Percentiles rank a stretch among this genome's conserved stretches.
Evolutionary conservation across 1,140 invertebrate genomes (phyloP).

Genomic region (Heliconius himera): DNA sequence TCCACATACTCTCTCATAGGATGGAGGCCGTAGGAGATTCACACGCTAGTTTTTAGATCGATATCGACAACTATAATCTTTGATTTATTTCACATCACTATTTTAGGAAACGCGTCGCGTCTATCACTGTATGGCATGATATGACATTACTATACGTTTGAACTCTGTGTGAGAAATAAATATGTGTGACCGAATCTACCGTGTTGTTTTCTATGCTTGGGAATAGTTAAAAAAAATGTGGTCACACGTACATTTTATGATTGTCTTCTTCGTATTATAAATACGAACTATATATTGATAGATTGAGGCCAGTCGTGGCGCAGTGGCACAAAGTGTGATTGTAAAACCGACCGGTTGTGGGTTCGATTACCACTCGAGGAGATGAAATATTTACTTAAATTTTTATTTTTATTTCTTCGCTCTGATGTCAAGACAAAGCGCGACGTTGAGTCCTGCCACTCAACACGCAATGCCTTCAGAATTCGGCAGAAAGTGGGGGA

Average conservation of each 20-base stretch:
- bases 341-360: no score
- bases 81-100: slow-evolving; percentile 80
- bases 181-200: slow-evolving; percentile 8
- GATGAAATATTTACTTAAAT: no score
- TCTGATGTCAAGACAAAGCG: no score
- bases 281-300: not conserved
- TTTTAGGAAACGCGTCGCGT: slow-evolving; percentile 77
- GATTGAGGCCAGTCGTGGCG: no score
- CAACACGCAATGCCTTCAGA: no score
- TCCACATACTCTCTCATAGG: slow-evolving; percentile 70
- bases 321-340: no score
- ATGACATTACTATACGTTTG: slow-evolving; percentile 71
- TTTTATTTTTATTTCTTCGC: no score
- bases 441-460: no score
- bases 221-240: slow-evolving; percentile 42
- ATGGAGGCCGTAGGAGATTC: slow-evolving; percentile 70
- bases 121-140: slow-evolving; percentile 68
- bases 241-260: slow-evolving; percentile 43
- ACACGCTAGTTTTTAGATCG: slow-evolving; percentile 70
- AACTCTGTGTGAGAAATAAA: slow-evolving; percentile 57
- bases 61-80: slow-evolving; percentile 66
- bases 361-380: no score
- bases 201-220: not conserved
- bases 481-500: no score
- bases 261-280: not conserved